Evolutionary conservation across 2,797 vertebrate genomes (phyloP), one percentile per base, ranked within the genome.

Genomic region (Acanthiza pusilla): DNA sequence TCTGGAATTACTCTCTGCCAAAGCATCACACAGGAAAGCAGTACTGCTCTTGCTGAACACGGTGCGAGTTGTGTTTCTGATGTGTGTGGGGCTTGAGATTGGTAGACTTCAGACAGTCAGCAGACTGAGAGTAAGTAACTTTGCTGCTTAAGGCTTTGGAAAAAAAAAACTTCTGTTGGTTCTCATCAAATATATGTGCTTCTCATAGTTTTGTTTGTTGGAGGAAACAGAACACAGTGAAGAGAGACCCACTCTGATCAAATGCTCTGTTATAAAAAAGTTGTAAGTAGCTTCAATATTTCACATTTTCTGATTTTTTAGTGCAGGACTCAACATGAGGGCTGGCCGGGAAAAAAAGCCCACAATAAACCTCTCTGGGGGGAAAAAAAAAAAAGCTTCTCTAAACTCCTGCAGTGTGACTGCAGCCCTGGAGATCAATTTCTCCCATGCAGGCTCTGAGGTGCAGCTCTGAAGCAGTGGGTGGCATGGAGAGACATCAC

Each of bases 341-440:
- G 32, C 9, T 29, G 11, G 32, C 8, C 23, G 19, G 16, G 5
- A 3, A 1, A 2, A 32, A 16, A 34, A 16, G 0, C 0, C 5
- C 13, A 5, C 15, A 66, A 36, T 1, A 55, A 61, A 14, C 3
- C 3, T 51, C 23, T 34, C 19, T 20, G 36, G 43, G 9, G 5
- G n/a, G n/a, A 42, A 42, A 2, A 23, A 36, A 50, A 36, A 27
- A 16, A 19, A 22, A 20, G 1, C 55, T 53, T 58, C 13, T 85
- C 23, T 45, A 5, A 94, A 78, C 16, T 72, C 29, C 5, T 54
- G 50, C 20, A 42, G 38, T 11, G 27, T 21, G 30, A 34, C 9
- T 68, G 21, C 80, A 85, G 40, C 30, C 36, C 70, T 68, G 25
- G 25, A 78, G 51, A 55, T 43, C 5, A 7, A 1, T 50, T 75